Conservation (phyloP, 2,888 invertebrate species). For the Yponomeuta malinellus region DNA sequence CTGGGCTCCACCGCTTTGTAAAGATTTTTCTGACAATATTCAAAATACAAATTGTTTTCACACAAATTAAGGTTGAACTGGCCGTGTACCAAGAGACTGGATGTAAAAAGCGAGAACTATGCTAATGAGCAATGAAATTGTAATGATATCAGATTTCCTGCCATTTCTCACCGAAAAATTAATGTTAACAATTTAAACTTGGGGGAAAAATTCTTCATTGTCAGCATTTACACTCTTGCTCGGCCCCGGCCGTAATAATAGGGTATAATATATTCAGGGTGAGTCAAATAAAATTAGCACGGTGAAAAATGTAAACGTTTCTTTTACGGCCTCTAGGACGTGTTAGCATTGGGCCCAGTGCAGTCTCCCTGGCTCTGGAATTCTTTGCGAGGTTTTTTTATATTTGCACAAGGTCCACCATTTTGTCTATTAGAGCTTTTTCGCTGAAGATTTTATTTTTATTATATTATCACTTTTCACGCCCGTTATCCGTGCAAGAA, state of each 20-base stretch:
- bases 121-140: slow-evolving; percentile 47
- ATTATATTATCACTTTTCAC: slow-evolving; percentile 9
- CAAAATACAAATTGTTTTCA: background rate
- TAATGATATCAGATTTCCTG: slow-evolving; percentile 60
- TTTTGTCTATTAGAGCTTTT: slow-evolving; percentile 39
- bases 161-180: slow-evolving; percentile 52
- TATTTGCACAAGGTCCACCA: slow-evolving; percentile 35
- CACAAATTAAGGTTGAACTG: background rate
- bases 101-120: slow-evolving; percentile 17
- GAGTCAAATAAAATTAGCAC: slow-evolving; percentile 76
- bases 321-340: slow-evolving; percentile 65
- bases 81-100: background rate
- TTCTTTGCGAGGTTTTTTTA: slow-evolving; percentile 19
- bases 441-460: slow-evolving; percentile 22
- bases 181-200: slow-evolving; percentile 62
- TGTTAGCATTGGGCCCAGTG: slow-evolving; percentile 56
- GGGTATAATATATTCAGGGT: slow-evolving; percentile 72
- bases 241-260: slow-evolving; percentile 60
- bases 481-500: background rate
- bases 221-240: slow-evolving; percentile 59
- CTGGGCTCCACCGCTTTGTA: background rate
- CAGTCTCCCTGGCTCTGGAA: slow-evolving; percentile 38
- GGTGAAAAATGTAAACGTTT: slow-evolving; percentile 73
- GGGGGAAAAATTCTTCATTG: slow-evolving; percentile 59
- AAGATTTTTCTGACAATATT: slow-evolving; percentile 19